Conservation (phyloP, 2,888 invertebrate species). For the Amiota communis region DNA sequence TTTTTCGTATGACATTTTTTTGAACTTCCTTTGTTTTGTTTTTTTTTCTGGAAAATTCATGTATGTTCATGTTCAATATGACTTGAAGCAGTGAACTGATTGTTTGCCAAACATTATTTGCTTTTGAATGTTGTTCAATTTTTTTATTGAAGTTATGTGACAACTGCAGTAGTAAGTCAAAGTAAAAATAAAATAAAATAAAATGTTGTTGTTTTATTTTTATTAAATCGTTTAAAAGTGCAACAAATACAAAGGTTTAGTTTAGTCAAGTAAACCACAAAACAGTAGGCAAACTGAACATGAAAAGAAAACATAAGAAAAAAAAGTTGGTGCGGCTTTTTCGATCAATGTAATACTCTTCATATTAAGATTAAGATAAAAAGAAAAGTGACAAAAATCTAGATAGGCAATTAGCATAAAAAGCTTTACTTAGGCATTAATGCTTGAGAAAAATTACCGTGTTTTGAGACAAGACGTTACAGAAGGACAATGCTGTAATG, state of each 20-base stretch:
- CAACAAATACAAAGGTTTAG: not conserved
- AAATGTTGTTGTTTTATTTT: not conserved
- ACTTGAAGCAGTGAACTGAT: not conserved
- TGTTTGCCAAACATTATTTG: constrained; percentile 41
- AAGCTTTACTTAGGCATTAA: too few species aligned
- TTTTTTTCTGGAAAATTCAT: not conserved
- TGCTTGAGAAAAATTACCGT: too few species aligned
- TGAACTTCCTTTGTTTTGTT: not conserved
- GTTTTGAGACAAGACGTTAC: too few species aligned
- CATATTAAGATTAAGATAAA: too few species aligned
- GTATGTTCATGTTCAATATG: constrained; percentile 6
- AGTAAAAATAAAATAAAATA: not conserved
- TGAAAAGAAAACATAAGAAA: too few species aligned
- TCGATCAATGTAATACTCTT: too few species aligned
- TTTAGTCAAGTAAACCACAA: constrained; percentile 14
- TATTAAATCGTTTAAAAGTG: not conserved
- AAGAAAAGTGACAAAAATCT: too few species aligned
- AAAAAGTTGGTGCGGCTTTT: too few species aligned
- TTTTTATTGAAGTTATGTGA: not conserved
- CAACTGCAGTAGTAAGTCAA: too few species aligned
- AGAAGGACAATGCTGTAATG: too few species aligned
- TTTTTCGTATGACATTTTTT: constrained; percentile 30
- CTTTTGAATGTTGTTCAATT: constrained; percentile 42
- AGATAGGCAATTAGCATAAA: too few species aligned
- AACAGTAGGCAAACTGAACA: constrained; percentile 7